Percentiles rank a stretch among this genome's conserved stretches.
Evolutionary conservation across 2,113 vertebrate species (phyloP).

Genomic region (Calidris pygmaea): DNA sequence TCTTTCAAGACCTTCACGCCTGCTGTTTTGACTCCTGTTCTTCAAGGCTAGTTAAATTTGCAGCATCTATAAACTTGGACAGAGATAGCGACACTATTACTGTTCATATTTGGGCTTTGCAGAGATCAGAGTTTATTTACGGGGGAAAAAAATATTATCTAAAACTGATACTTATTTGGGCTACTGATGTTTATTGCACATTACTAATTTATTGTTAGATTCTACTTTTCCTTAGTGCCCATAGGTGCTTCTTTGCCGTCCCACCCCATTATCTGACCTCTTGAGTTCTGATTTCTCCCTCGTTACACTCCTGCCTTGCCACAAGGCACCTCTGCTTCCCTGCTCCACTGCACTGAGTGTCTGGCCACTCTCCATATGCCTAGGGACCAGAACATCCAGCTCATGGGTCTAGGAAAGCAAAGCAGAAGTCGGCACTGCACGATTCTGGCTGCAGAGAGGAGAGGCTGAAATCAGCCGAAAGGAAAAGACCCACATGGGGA

Average conservation of each 20-base stretch:
- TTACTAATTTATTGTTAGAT: neutral
- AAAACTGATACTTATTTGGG: neutral
- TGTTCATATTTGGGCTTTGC: neutral
- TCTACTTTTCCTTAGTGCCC: neutral
- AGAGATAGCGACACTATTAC: neutral
- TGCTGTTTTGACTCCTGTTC: neutral
- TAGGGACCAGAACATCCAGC: neutral
- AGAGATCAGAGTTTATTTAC: neutral
- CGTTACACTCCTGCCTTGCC: neutral
- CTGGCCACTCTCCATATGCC: neutral
- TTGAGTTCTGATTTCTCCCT: neutral
- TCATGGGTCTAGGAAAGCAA: neutral
- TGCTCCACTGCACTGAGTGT: neutral
- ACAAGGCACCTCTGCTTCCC: neutral
- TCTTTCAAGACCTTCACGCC: neutral
- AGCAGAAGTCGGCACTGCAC: neutral
- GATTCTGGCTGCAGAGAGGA: neutral
- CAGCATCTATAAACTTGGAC: neutral
- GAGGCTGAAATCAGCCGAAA: neutral
- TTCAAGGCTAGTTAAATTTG: neutral
- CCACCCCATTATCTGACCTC: neutral
- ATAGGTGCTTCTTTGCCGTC: neutral
- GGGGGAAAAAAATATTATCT: neutral
- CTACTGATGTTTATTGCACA: neutral
- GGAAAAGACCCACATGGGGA: neutral